Evolutionary conservation across 2,888 invertebrate genomes (phyloP).

Genomic region (Gastracanthus pulcherrimus): DNA sequence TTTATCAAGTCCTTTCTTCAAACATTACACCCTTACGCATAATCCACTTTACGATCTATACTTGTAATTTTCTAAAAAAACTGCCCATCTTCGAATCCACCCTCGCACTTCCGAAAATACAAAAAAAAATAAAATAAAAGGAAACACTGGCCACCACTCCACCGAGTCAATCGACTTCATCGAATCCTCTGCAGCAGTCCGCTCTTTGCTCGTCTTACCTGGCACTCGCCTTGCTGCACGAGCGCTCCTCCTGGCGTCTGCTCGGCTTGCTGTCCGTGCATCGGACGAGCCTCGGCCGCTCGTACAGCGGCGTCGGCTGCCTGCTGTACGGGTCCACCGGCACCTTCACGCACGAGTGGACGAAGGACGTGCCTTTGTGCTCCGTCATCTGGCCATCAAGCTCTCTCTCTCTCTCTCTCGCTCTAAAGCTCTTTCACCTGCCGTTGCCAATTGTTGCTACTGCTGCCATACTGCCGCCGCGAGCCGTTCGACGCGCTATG

Average conservation of each 20-base stretch:
- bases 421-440: background rate
- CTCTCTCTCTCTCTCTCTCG: background rate
- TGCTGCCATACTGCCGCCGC: background rate
- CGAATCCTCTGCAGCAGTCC: background rate
- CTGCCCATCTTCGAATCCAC: too few species aligned
- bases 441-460: background rate
- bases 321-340: conserved; percentile 86
- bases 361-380: conserved; percentile 83
- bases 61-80: too few species aligned
- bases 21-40: too few species aligned
- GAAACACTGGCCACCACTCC: too few species aligned
- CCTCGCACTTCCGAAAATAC: too few species aligned
- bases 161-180: too few species aligned
- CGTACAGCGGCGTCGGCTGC: conserved; percentile 85
- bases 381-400: conserved; percentile 74
- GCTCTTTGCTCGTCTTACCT: conserved; percentile 14
- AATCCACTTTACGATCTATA: too few species aligned
- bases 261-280: background rate
- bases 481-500: too few species aligned
- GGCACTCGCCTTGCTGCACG: background rate
- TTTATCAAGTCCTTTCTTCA: too few species aligned
- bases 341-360: conserved; percentile 85
- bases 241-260: background rate
- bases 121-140: too few species aligned
- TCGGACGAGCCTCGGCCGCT: conserved; percentile 76